These are phyloP conservation scores for Forbesichthys papilliferus DNA, from an alignment of 2,113 vertebrate species.

Conservation along the genomic window DNA sequence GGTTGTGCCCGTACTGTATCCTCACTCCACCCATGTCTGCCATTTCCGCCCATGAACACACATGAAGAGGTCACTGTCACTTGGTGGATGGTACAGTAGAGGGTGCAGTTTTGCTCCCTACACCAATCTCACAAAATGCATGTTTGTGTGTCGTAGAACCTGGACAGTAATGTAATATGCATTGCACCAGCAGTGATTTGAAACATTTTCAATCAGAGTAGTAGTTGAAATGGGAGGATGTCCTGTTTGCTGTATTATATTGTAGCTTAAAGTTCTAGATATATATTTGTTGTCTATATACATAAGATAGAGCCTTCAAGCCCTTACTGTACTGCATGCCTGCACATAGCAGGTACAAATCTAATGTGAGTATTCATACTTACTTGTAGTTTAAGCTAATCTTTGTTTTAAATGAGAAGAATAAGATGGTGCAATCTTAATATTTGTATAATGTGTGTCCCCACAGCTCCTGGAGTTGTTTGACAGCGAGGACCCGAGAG, in stretches of 20 bases:
- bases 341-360: constrained; percentile 8
- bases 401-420: not conserved
- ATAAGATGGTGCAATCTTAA: not conserved
- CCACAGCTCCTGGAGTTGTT: constrained; percentile 94
- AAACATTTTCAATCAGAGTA: too few relatives aligned
- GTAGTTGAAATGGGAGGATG: too few relatives aligned
- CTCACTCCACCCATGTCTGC: too few relatives aligned
- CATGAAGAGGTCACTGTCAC: too few relatives aligned
- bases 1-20: too few relatives aligned
- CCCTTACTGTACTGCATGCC: not conserved
- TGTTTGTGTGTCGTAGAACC: too few relatives aligned
- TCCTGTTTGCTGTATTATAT: not conserved
- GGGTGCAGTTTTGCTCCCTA: too few relatives aligned
- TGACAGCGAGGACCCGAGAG: constrained; percentile 96
- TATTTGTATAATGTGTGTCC: constrained; percentile 50
- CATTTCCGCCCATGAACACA: too few relatives aligned
- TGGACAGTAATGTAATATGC: too few relatives aligned
- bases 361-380: constrained; percentile 1
- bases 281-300: not conserved
- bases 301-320: constrained; percentile 8
- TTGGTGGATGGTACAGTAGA: too few relatives aligned
- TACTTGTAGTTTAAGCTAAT: not conserved
- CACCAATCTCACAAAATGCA: too few relatives aligned
- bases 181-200: too few relatives aligned
- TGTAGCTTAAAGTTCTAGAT: not conserved